Evolutionary conservation across 2,888 invertebrate species (phyloP), one percentile per base, ranked within the genome.

Genomic region (Calameuta filiformis): DNA sequence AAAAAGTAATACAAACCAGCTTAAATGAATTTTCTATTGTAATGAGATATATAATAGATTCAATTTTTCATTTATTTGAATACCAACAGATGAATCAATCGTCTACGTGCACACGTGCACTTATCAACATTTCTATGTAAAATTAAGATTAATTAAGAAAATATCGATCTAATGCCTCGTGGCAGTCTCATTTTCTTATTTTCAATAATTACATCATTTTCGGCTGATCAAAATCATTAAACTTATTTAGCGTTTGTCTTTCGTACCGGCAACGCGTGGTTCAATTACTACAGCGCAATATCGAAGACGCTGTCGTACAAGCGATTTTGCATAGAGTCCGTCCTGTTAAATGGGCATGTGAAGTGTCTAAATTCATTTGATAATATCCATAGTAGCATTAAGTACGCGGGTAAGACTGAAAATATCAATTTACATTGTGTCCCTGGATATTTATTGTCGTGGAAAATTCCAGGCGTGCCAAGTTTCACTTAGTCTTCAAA

Each of bases 381-480:
- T 0, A 56, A 56, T 23, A 23, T 56, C 9, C 9, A 0, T 56
- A 23, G 9, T 2, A 9, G 15, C 1, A 23, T 56, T 6, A 9
- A 56, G 40, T 56, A 6, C 40, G 23, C 23, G 40, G 9, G 2
- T 56, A 23, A 15, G 40, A 40, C 40, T 40, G 15, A 12, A 40
- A 56, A 15, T 56, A 6, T 1, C 6, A 23, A 56, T 56, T 56
- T 15, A 15, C 23, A 31, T 71, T 31, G 71, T 33, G 1, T 30
- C 12, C 12, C 71, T 71, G 71, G 31, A 12, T 71, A 31, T 71
- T 33, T 71, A 34, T 33, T 33, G 31, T 33, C 31, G 34, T 30
- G 71, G 71, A 71, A 71, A 71, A 12, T 71, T 71, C 71, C 71
- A 71, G 71, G 31, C 71, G 71, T 71, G 71, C 31, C 31, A 71